Evolutionary conservation across 2,888 invertebrate genomes (phyloP).

Genomic region (Aspidapion aeneum): DNA sequence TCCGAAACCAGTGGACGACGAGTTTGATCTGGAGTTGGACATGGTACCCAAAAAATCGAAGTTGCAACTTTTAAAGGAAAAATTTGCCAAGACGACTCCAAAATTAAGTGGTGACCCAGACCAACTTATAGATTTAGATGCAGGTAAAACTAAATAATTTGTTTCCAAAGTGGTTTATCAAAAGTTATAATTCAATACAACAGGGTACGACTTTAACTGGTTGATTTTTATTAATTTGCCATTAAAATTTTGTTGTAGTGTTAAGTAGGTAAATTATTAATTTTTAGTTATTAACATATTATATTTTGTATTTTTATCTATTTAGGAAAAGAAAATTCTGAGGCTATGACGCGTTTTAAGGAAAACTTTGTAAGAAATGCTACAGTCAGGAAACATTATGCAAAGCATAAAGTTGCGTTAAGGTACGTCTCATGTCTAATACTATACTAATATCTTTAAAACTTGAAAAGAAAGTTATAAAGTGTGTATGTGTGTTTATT

Average conservation of each 20-base stretch:
- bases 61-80: slow-evolving; percentile 39
- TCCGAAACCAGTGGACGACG: background rate
- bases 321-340: slow-evolving; percentile 57
- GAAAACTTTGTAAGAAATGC: slow-evolving; percentile 70
- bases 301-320: no score
- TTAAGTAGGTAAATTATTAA: no score
- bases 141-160: slow-evolving; percentile 34
- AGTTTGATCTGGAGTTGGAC: background rate
- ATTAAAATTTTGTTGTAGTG: no score
- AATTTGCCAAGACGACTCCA: slow-evolving; percentile 46
- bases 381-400: slow-evolving; percentile 52
- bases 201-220: background rate
- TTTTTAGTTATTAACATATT: no score
- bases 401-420: slow-evolving; percentile 55
- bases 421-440: slow-evolving; percentile 49
- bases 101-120: slow-evolving; percentile 53
- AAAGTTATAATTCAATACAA: background rate
- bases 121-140: slow-evolving; percentile 60
- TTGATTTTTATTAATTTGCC: background rate
- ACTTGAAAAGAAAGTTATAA: no score
- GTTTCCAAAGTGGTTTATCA: background rate
- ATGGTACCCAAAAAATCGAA: slow-evolving; percentile 30
- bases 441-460: background rate
- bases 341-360: slow-evolving; percentile 51
- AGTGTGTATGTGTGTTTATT: no score